Conservation (phyloP, 2,888 invertebrate species). For the Zaprionus bogoriensis region DNA sequence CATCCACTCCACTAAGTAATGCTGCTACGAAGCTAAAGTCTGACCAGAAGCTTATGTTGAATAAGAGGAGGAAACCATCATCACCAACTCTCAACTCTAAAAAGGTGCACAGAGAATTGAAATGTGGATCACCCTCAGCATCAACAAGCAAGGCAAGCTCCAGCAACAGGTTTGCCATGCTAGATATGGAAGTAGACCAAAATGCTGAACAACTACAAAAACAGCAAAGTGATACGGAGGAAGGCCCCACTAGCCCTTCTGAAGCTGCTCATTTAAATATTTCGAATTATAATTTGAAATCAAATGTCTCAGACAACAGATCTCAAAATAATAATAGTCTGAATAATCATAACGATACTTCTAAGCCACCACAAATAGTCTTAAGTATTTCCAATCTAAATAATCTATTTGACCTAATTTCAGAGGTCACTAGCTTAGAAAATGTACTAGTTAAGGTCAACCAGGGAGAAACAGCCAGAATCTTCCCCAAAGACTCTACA, state of each 20-base stretch:
- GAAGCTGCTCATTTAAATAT: too few relatives aligned
- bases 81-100: background rate
- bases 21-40: background rate
- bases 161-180: background rate
- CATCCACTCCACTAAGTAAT: conserved; percentile 2
- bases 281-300: too few relatives aligned
- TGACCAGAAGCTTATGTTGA: background rate
- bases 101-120: background rate
- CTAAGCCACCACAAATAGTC: background rate
- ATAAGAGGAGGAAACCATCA: background rate
- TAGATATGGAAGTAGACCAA: background rate
- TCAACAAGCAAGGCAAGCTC: background rate
- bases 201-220: too few relatives aligned
- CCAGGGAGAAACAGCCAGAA: conserved; percentile 7
- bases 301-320: too few relatives aligned
- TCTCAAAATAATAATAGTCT: too few relatives aligned
- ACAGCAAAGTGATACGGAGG: too few relatives aligned
- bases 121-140: too few relatives aligned
- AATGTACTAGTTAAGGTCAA: background rate
- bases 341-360: too few relatives aligned
- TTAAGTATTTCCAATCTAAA: background rate
- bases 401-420: background rate
- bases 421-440: background rate
- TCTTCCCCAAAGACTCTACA: conserved; percentile 7
- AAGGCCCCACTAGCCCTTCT: too few relatives aligned